Evolutionary conservation across 1,140 invertebrate species (phyloP).

Genomic region (Helicorthomorpha holstii): DNA sequence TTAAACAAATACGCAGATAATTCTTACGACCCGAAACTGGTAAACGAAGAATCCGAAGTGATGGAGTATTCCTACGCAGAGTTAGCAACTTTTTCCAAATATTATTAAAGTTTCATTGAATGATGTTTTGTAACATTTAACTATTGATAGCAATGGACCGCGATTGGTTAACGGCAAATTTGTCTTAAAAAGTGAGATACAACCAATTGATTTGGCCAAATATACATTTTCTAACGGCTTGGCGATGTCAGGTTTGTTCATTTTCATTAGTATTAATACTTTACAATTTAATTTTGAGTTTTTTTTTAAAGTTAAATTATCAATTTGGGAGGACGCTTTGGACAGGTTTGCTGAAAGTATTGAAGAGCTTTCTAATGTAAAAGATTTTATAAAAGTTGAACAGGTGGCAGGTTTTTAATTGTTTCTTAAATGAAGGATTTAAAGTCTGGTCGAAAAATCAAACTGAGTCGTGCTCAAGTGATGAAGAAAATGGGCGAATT

Average conservation of each 20-base stretch:
- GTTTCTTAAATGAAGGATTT: conserved; percentile 35
- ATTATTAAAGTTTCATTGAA: too few species aligned
- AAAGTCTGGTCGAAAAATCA: conserved; percentile 45
- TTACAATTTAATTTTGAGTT: conserved; percentile 1
- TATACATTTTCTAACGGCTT: conserved; percentile 79
- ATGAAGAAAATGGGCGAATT: conserved; percentile 80
- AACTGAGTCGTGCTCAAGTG: conserved; percentile 48
- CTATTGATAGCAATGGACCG: too few species aligned
- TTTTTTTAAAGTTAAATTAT: conserved; percentile 53
- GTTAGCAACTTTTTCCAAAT: conserved; percentile 15
- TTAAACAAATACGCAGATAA: conserved; percentile 29
- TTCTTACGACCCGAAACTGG: conserved; percentile 44
- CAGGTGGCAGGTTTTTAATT: not conserved
- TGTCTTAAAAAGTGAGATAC: conserved; percentile 4
- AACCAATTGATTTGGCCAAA: conserved; percentile 38
- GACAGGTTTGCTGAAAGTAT: conserved; percentile 67
- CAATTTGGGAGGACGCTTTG: conserved; percentile 74
- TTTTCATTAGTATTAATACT: not conserved
- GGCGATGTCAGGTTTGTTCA: conserved; percentile 43
- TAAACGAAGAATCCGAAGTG: conserved; percentile 59
- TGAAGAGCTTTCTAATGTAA: conserved; percentile 52
- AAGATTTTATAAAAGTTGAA: not conserved
- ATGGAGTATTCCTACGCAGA: conserved; percentile 58
- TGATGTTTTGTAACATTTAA: too few species aligned
- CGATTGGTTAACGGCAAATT: not conserved